A percentile compares a stretch with the other conserved stretches of the same genome.
These are phyloP conservation scores for Lordiphosa fenestrarum DNA, from an alignment of 2,888 invertebrate species.

Conservation along the genomic window DNA sequence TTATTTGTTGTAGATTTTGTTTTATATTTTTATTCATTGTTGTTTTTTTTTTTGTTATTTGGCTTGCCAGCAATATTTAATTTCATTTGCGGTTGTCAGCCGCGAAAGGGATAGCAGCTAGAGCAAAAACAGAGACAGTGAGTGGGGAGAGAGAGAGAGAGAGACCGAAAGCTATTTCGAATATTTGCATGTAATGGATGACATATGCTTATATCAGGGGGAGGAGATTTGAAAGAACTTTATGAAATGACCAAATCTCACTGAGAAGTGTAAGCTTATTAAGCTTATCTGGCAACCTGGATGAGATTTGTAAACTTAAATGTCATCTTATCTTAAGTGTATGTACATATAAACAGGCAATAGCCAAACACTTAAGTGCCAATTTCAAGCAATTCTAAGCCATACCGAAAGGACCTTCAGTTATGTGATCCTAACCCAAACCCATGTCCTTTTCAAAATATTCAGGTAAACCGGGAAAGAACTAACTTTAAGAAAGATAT, in stretches of 20 bases:
- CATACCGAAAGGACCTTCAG: no score
- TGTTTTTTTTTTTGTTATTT: conserved; percentile 26
- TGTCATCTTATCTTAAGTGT: no score
- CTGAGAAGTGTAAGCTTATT: not conserved
- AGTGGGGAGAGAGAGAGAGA: conserved; percentile 8
- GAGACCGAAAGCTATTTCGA: not conserved
- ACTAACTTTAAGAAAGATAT: no score
- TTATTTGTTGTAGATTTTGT: conserved; percentile 15
- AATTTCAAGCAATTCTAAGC: no score
- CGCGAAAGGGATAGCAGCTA: conserved; percentile 19
- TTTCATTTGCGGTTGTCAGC: conserved; percentile 61
- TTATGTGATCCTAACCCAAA: no score
- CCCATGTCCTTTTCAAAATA: no score
- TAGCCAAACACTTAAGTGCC: no score
- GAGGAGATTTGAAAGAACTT: conserved; percentile 10
- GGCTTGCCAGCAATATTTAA: conserved; percentile 53
- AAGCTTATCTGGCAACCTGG: not conserved
- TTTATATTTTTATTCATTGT: conserved; percentile 31
- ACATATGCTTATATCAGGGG: not conserved
- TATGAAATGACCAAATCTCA: not conserved
- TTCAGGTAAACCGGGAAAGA: no score
- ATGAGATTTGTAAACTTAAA: no score
- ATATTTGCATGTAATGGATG: no score
- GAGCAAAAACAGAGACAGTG: conserved; percentile 3
- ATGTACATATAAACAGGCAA: no score